These are phyloP conservation scores for Astyanax mexicanus DNA, from an alignment of 2,797 vertebrate genomes.

Conservation along the genomic window DNA sequence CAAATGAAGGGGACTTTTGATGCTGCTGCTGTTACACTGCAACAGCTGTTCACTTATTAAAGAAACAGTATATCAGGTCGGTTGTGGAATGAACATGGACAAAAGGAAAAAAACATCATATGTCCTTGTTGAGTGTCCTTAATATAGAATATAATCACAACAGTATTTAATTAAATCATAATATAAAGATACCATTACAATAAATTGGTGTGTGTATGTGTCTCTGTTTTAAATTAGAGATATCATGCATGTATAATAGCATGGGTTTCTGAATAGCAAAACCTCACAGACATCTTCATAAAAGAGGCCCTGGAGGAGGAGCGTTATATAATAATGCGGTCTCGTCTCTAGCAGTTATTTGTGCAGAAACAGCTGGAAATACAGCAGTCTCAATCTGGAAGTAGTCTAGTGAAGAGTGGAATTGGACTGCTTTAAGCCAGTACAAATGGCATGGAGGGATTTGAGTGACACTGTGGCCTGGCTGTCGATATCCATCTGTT, in stretches of 20 bases:
- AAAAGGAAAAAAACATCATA: not conserved
- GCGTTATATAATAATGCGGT: slow-evolving; percentile 36
- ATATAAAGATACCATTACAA: not conserved
- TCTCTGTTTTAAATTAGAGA: not conserved
- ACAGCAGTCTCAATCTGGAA: slow-evolving; percentile 37
- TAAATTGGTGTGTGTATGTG: not conserved
- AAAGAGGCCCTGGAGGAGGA: slow-evolving; percentile 18
- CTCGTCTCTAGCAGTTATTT: slow-evolving; percentile 1
- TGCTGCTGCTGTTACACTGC: not conserved
- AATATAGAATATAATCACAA: not conserved
- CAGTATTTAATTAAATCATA: not conserved
- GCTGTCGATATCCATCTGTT: slow-evolving; percentile 43
- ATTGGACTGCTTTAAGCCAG: slow-evolving; percentile 40
- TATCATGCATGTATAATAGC: not conserved
- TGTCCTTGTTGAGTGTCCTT: not conserved
- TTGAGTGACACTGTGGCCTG: slow-evolving; percentile 29
- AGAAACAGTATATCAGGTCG: not conserved
- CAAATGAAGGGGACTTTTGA: no score
- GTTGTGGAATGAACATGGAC: not conserved
- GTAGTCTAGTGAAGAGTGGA: slow-evolving; percentile 35
- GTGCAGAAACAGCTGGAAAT: slow-evolving; percentile 42
- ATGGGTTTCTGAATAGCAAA: not conserved
- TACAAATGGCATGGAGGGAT: slow-evolving; percentile 41
- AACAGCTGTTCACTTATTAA: not conserved
- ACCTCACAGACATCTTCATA: not conserved